Base-by-base conservation (phyloP, 2,797 vertebrate species). In the Vespertilio murinus region DNA sequence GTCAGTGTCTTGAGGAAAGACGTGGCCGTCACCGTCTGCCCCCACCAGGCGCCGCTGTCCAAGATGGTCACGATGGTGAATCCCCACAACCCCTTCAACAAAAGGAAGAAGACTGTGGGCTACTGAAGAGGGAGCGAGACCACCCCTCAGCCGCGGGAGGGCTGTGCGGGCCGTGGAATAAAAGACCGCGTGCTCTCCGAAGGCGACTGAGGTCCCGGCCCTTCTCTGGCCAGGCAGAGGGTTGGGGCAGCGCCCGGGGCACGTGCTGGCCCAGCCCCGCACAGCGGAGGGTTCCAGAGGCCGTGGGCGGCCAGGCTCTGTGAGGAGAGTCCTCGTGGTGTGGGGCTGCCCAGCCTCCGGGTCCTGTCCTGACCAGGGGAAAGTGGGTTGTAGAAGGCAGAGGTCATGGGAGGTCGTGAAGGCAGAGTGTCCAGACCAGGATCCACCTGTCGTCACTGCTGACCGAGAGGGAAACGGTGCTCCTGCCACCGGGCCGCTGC, bases 41-140 rank as follows among this genome's bases (percentile, higher is more conserved):
- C 92, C 59, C 97, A 82, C 35, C 95, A 90, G 20, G 98, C 91
- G 0, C 98, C 97, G 11, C 94, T 98, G 74, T 98, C 98, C 86
- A 96, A 70, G 95, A 96, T 97, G 95, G 81, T 99, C 93, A 98
- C 98, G 87, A 97, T 96, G 0, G 89, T 95, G 78, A 70, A 94
- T 42, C 98, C 98, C 47, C 88, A 82, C 77, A 98, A 99, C 97
- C 98, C 98, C 80, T 99, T 98, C 97, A 97, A 5, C 3, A 33
- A 97, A 89, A 98, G 84, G 82, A 97, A 94, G 52, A 17, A 40
- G 87, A 78, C 35, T 4, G 3, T 94, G 86, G 96, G 35, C 28
- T 40, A 89, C 92, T 97, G 82, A 94, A 82, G 65, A 2, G 49
- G 6, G 18, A n/a, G 16, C 7, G 28, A 12, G 33, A 25, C 56